These are phyloP conservation scores for Gryon sp. DNA, from an alignment of 1,140 invertebrate species.

Conservation along the genomic window DNA sequence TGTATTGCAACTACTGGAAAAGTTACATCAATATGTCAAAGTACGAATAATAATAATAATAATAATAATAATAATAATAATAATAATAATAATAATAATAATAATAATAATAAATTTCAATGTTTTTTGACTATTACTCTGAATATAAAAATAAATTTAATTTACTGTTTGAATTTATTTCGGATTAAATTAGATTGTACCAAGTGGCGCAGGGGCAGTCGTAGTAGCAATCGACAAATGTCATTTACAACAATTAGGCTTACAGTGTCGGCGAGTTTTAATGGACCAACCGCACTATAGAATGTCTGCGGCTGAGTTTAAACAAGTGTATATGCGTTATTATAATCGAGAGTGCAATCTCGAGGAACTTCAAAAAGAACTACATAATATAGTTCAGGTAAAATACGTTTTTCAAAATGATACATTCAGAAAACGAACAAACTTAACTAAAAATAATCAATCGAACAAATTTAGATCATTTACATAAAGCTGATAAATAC, in stretches of 20 bases:
- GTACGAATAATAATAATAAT: constrained; percentile 64
- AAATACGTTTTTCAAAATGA: no score
- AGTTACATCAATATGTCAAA: constrained; percentile 79
- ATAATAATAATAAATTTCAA: not conserved
- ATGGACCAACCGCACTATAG: constrained; percentile 80
- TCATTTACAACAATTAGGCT: constrained; percentile 75
- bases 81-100: constrained; percentile 6
- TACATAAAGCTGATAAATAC: no score
- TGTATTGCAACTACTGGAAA: constrained; percentile 80
- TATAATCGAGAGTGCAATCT: constrained; percentile 78
- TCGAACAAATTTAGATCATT: no score
- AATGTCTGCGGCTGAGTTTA: constrained; percentile 78
- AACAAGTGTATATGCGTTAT: constrained; percentile 76
- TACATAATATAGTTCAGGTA: constrained; percentile 80
- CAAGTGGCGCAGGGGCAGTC: constrained; percentile 68
- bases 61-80: not conserved
- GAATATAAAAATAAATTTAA: not conserved
- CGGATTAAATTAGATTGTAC: constrained; percentile 66
- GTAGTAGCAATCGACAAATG: constrained; percentile 76
- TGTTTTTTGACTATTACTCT: no score
- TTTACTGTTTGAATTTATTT: not conserved
- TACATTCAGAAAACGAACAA: no score
- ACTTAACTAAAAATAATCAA: no score
- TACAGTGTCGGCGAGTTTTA: constrained; percentile 81
- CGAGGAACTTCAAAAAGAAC: constrained; percentile 78